Base-by-base conservation (phyloP, 1,140 invertebrate genomes). In the Gonatopus flavifemur region DNA sequence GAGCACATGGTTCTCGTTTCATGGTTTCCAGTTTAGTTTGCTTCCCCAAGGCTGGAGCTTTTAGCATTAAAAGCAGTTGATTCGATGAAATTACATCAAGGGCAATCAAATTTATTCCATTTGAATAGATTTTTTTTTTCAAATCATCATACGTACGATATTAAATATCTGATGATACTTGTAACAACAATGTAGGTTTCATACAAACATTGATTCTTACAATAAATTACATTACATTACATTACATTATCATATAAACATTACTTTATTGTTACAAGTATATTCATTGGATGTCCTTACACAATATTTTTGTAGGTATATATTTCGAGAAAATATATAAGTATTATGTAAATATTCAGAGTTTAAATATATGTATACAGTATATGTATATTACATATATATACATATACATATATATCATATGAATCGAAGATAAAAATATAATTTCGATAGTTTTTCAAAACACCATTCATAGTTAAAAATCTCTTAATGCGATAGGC, bases 351-450 rank as follows among this genome's bases (percentile, higher is more conserved):
- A 46, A 60, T 57, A 62, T 59, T 39, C 57, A 52, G 33, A 51
- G 19, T 6, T 5, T 25, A 21, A 3, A 46, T 45, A 52, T 45
- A 43, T 50, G 12, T 30, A 12, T 36, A 42, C n/a, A n/a, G n/a
- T n/a, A n/a, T n/a, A n/a, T n/a, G n/a, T n/a, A n/a, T n/a, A n/a
- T n/a, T n/a, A n/a, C n/a, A n/a, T 25, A 21, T 6, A 46, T 45
- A 52, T 45, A 43, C 48, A 10, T 30, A 12, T 36, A 42, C 51
- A 67, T 61, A 58, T 39, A 19, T 57, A 48, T 54, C 36, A 58
- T 62, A 64, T 44, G 40, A 39, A 62, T 65, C 38, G 31, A 63
- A 71, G 69, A 70, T 69, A 69, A 70, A 72, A 72, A 70, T 70
- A 68, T 70, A 69, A 62, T 67, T 71, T 67, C 49, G 57, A 56